Evolutionary conservation across 2,888 invertebrate species (phyloP), one percentile per base, ranked within the genome.

Genomic region (Drosophila helvetica): DNA sequence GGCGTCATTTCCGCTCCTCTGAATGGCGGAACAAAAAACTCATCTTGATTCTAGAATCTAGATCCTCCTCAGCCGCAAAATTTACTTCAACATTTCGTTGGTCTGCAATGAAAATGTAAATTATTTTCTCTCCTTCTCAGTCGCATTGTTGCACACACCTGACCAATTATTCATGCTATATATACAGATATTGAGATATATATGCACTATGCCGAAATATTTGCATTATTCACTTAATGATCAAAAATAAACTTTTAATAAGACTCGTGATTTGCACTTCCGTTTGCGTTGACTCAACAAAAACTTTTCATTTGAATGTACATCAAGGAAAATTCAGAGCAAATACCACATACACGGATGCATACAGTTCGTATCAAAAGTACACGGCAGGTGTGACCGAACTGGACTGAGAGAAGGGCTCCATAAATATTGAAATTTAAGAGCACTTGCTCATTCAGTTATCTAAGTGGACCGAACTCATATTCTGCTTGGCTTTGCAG

Each of bases 161-260:
- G 77, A 53, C 50, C 65, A 84, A 81, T 80, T 77, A 78, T 75
- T 61, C 65, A 25, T 47, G 64, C 30, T 68, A 43, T 68, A 64
- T 79, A 68, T 48, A 47, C n/a, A 42, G 19, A 38, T 56, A 47
- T 48, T 33, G n/a, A 3, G 17, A 6, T 17, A 22, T 45, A 17
- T 19, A 4, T 33, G 30, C 48, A 52, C 43, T 68, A 47, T 59
- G 46, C 30, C 2, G 38, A n/a, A 7, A 6, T 50, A 68, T 61
- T 67, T 58, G 53, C 75, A 68, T 77, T 66, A 80, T 80, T 78
- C 77, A 71, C 59, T 66, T 79, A 79, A 79, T 76, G 87, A 79
- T 74, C 78, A 76, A 72, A 81, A 83, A 87, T 81, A 74, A 62
- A 85, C 65, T 81, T 85, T 86, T 62, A 83, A 79, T 82, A 56